phyloP scores from a whole-genome alignment of 2,888 invertebrate species.

The Poecilobothrus nobilitatus region DNA sequence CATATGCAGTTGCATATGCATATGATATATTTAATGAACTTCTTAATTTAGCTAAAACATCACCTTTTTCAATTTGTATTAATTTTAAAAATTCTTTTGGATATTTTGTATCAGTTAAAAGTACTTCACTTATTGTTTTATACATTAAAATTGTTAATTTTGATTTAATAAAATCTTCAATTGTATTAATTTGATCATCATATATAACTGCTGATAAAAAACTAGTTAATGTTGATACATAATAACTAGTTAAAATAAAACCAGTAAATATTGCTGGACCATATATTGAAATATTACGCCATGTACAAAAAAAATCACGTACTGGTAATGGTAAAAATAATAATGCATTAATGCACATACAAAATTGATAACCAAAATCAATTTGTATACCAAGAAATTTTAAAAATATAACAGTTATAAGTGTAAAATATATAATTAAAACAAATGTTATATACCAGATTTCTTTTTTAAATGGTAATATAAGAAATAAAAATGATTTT shows the following conservation, averaged over 20 bases:
- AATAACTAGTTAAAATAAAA: constrained; percentile 14
- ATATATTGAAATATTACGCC: not conserved
- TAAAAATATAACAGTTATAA: not conserved
- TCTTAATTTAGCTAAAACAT: constrained; percentile 9
- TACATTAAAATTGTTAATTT: constrained; percentile 11
- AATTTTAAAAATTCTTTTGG: constrained; percentile 5
- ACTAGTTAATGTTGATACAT: constrained; percentile 13
- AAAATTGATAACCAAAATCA: not conserved
- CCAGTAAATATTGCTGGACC: constrained; percentile 11
- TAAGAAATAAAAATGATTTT: not conserved
- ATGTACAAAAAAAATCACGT: not conserved
- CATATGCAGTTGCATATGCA: constrained; percentile 7
- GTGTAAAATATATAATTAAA: not conserved
- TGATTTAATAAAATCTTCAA: constrained; percentile 4
- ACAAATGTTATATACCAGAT: not conserved
- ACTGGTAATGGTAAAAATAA: constrained; percentile 10
- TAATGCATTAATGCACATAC: not conserved
- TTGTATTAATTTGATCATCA: constrained; percentile 12
- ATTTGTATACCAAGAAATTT: not conserved
- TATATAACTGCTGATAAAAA: constrained; percentile 10
- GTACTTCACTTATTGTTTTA: not conserved
- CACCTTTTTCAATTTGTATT: not conserved
- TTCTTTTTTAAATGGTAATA: not conserved
- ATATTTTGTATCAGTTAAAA: not conserved
- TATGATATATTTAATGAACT: constrained; percentile 14